A percentile compares a stretch with the other conserved stretches of the same genome.
Evolutionary conservation across 1,140 invertebrate genomes (phyloP).

Genomic region (Pygmarrhopalites habei): DNA sequence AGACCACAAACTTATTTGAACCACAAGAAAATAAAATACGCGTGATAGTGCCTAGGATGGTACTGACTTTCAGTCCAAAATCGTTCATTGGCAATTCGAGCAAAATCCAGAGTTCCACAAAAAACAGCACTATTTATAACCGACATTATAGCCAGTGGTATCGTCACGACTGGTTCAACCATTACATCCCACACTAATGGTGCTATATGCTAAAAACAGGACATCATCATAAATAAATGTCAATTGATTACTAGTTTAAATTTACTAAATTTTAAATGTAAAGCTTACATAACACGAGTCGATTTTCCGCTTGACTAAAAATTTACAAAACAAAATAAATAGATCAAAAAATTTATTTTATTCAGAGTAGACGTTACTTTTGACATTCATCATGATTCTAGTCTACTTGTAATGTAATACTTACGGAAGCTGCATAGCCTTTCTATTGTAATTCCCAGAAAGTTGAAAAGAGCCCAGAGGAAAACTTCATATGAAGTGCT

Average conservation of each 20-base stretch:
- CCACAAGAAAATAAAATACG: neutral
- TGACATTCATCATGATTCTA: too few species aligned
- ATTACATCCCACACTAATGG: constrained; percentile 32
- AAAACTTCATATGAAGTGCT: constrained; percentile 68
- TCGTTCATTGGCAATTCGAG: neutral
- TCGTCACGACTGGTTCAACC: constrained; percentile 28
- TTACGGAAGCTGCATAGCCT: constrained; percentile 49
- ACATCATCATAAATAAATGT: too few species aligned
- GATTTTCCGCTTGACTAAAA: constrained; percentile 25
- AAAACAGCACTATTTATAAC: constrained; percentile 39
- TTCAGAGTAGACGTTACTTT: too few species aligned
- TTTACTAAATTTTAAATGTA: neutral
- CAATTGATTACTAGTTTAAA: too few species aligned
- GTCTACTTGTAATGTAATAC: too few species aligned
- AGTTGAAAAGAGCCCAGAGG: constrained; percentile 78
- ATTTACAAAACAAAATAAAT: too few species aligned
- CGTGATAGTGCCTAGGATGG: neutral
- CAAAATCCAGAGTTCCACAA: constrained; percentile 17
- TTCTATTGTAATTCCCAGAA: constrained; percentile 65
- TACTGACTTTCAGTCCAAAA: neutral
- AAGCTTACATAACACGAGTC: constrained; percentile 13
- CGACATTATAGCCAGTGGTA: constrained; percentile 36
- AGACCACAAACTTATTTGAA: neutral
- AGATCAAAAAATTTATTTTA: too few species aligned
- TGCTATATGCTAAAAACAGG: constrained; percentile 6